Evolutionary conservation across 2,113 vertebrate genomes (phyloP).

Genomic region (Anoura caudifer): DNA sequence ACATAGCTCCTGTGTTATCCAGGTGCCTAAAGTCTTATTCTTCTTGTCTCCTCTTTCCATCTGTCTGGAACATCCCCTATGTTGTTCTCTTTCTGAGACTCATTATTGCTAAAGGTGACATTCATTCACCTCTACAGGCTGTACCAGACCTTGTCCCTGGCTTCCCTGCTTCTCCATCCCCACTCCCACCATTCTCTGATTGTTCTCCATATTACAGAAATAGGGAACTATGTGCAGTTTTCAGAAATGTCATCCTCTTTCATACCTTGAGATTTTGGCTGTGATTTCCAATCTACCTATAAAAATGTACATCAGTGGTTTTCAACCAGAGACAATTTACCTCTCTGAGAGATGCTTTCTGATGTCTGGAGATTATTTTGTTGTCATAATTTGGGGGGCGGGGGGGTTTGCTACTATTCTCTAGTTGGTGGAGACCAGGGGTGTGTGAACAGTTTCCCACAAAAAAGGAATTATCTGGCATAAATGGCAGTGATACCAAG

Average conservation of each 20-base stretch:
- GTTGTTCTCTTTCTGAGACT: neutral
- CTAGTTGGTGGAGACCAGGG: neutral
- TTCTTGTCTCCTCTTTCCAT: neutral
- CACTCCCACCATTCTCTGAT: neutral
- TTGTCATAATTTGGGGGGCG: neutral
- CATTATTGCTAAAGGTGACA: neutral
- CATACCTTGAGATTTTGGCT: neutral
- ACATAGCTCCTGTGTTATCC: neutral
- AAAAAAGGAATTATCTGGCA: neutral
- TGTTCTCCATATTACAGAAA: neutral
- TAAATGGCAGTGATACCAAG: neutral
- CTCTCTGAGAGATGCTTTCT: neutral
- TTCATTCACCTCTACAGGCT: neutral
- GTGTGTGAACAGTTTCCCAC: neutral
- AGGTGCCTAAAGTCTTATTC: neutral
- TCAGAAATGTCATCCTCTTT: neutral
- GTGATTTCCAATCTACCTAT: neutral
- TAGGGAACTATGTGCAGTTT: neutral
- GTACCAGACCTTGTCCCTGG: neutral
- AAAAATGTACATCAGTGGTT: neutral
- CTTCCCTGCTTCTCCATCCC: neutral
- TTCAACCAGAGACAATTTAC: neutral
- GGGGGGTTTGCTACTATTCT: too few relatives aligned
- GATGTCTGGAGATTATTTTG: neutral
- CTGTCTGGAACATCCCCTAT: neutral